Evolutionary conservation across 2,113 vertebrate genomes (phyloP).

Genomic region (Plecturocebus donacophilus): DNA sequence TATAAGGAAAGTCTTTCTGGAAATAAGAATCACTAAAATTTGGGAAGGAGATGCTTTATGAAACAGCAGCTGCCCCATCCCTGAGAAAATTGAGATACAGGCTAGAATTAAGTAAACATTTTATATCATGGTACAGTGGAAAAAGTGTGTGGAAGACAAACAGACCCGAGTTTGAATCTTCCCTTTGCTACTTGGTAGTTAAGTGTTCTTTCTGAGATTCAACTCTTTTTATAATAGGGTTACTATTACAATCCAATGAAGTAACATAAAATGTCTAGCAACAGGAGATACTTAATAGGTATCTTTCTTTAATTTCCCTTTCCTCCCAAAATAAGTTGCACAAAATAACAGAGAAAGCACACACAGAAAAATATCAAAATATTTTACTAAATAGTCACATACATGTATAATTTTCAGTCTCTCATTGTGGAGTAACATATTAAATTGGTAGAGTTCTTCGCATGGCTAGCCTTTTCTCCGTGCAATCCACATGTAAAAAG

Average conservation of each 20-base stretch:
- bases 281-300: background rate
- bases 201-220: background rate
- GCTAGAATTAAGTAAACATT: background rate
- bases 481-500: background rate
- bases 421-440: background rate
- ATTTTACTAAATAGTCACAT: conserved; percentile 35
- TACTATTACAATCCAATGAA: background rate
- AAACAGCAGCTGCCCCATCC: background rate
- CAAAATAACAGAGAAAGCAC: background rate
- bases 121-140: background rate
- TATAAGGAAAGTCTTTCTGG: background rate
- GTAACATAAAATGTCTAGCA: background rate
- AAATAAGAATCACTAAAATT: conserved; percentile 23
- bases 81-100: background rate
- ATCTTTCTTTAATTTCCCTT: background rate
- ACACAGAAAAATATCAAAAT: background rate
- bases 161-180: background rate
- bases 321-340: background rate
- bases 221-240: background rate
- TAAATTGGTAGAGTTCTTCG: background rate
- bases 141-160: background rate
- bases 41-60: background rate
- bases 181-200: background rate
- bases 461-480: background rate
- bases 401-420: background rate